These are phyloP conservation scores for Prunella strophiata DNA, from an alignment of 2,797 vertebrate genomes.

Conservation along the genomic window DNA sequence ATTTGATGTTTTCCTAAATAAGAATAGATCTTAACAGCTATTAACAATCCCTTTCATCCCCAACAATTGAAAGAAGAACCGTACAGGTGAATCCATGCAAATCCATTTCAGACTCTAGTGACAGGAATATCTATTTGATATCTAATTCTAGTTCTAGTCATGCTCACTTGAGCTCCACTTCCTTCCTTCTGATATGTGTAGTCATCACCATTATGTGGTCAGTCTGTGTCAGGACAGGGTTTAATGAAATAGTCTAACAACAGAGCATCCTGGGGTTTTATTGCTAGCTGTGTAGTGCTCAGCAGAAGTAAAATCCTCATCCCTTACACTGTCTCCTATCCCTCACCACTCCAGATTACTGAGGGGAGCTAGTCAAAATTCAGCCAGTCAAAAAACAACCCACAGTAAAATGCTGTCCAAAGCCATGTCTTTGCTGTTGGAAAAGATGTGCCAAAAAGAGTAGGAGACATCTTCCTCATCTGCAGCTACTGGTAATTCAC, in stretches of 20 bases:
- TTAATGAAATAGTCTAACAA: not conserved
- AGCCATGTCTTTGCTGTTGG: not conserved
- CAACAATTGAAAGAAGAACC: not conserved
- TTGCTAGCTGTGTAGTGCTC: not conserved
- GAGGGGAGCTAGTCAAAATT: not conserved
- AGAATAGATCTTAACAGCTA: not conserved
- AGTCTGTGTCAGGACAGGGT: not conserved
- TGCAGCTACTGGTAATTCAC: not conserved
- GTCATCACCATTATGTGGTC: not conserved
- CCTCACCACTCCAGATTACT: not conserved
- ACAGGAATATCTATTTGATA: not conserved
- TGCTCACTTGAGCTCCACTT: not conserved
- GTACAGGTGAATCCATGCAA: not conserved
- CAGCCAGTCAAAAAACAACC: not conserved
- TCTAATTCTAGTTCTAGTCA: not conserved
- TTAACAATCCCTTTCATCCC: not conserved
- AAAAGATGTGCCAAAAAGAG: not conserved
- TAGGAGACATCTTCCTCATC: not conserved
- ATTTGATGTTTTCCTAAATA: not conserved
- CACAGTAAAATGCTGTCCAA: not conserved
- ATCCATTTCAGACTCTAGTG: not conserved
- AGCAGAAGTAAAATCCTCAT: not conserved
- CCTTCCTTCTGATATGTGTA: not conserved
- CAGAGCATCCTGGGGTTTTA: not conserved
- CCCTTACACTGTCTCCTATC: not conserved